Conservation (phyloP, 2,888 invertebrate genomes). For the Agrochola macilenta region DNA sequence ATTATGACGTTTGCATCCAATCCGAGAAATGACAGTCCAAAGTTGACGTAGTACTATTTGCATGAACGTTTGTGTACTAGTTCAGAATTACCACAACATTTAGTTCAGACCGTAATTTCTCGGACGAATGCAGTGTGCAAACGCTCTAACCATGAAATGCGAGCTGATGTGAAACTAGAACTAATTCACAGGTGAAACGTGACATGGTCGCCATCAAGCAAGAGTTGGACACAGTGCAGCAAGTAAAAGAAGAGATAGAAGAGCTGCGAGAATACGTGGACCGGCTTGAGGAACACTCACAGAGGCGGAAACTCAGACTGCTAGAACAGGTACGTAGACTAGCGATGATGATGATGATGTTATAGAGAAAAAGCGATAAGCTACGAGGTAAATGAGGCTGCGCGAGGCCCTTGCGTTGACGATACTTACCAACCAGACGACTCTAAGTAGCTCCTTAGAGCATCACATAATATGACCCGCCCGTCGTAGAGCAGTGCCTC, state of each 20-base stretch:
- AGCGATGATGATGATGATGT: not conserved
- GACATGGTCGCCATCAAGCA: slow-evolving; percentile 99
- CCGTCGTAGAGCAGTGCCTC: not conserved
- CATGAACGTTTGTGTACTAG: not conserved
- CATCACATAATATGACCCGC: not conserved
- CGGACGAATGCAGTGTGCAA: not conserved
- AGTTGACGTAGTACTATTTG: not conserved
- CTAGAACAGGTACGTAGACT: slow-evolving; percentile 95
- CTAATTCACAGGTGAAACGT: slow-evolving; percentile 93
- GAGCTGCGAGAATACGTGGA: slow-evolving; percentile 98
- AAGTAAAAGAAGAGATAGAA: slow-evolving; percentile 98
- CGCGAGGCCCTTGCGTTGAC: not conserved
- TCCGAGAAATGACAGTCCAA: not conserved
- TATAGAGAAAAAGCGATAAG: not conserved
- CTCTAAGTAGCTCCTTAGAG: not conserved
- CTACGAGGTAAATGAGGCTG: not conserved
- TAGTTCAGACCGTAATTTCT: not conserved
- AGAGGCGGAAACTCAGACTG: slow-evolving; percentile 96
- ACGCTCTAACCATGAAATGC: not conserved
- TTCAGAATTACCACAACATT: not conserved
- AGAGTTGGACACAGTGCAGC: slow-evolving; percentile 98
- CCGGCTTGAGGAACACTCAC: slow-evolving; percentile 97
- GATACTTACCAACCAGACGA: not conserved
- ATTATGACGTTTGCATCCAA: no score
- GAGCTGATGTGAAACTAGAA: not conserved